Conservation (phyloP, 2,797 vertebrate species). For the Danio albolineatus region DNA sequence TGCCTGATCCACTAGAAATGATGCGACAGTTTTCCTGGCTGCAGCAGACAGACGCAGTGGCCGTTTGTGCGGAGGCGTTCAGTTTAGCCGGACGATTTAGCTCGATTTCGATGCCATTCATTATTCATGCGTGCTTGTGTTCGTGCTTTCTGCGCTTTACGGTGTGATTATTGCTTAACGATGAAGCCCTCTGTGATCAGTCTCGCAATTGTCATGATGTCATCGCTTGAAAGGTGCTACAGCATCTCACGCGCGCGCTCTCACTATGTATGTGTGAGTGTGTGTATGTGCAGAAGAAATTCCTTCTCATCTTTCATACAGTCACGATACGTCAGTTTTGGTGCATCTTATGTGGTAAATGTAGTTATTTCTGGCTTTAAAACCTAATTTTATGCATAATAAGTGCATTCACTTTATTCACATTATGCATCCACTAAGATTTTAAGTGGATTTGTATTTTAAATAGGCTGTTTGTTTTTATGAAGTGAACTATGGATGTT, state of each 20-base stretch:
- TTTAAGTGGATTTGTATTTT: background rate
- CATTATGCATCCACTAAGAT: background rate
- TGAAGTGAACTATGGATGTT: background rate
- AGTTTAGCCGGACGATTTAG: conserved; percentile 5
- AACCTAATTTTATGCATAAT: background rate
- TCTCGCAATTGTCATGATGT: conserved; percentile 59
- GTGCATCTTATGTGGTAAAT: background rate
- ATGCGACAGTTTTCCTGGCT: conserved; percentile 59
- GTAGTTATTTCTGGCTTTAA: background rate
- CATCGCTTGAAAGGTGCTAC: conserved; percentile 48
- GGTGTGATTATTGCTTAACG: conserved; percentile 26
- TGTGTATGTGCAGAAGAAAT: conserved; percentile 2
- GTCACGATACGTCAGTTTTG: background rate
- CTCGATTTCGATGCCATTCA: conserved; percentile 2
- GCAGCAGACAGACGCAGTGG: conserved; percentile 82
- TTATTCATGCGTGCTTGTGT: conserved; percentile 20
- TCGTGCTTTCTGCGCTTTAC: background rate
- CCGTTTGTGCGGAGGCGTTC: conserved; percentile 43
- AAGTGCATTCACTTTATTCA: no score
- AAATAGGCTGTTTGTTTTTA: background rate
- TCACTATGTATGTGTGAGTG: conserved; percentile 2
- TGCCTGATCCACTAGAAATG: conserved; percentile 40
- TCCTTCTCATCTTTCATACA: conserved; percentile 20
- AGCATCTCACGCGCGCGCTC: conserved; percentile 21
- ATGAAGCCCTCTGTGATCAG: conserved; percentile 20